These are phyloP conservation scores for Ptychoptera albimana DNA, from an alignment of 2,888 invertebrate genomes.

Conservation along the genomic window DNA sequence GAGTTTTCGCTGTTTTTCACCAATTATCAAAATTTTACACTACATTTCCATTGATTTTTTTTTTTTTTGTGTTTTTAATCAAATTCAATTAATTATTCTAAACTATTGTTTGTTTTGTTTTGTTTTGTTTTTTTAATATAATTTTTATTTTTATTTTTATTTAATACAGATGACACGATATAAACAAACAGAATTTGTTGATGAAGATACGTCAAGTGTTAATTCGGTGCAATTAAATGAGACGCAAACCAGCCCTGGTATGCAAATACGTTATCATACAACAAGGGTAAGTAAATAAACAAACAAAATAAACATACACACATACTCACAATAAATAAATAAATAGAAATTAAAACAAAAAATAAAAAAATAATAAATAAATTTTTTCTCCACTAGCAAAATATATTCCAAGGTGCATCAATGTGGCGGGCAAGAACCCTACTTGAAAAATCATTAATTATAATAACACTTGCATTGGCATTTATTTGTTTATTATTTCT, in stretches of 20 bases:
- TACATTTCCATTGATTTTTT: too few species aligned
- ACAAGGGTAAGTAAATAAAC: conserved; percentile 32
- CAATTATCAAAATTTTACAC: too few species aligned
- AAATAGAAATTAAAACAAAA: neutral
- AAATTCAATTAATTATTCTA: too few species aligned
- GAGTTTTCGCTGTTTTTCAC: too few species aligned
- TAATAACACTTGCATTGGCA: conserved; percentile 36
- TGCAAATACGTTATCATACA: conserved; percentile 69
- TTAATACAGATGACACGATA: conserved; percentile 65
- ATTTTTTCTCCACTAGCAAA: neutral
- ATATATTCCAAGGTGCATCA: conserved; percentile 45
- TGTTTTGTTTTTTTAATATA: too few species aligned
- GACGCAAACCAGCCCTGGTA: conserved; percentile 59
- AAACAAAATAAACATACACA: neutral
- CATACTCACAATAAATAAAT: neutral
- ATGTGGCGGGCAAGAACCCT: conserved; percentile 59
- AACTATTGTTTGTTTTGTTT: too few species aligned
- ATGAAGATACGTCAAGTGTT: conserved; percentile 66
- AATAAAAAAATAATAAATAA: neutral
- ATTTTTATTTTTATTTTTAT: neutral
- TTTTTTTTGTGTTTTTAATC: too few species aligned
- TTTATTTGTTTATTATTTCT: conserved; percentile 41
- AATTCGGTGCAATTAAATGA: conserved; percentile 74
- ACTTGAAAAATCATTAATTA: conserved; percentile 47
- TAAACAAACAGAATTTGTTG: conserved; percentile 73